These are phyloP conservation scores for Chondrosia reniformis DNA, from an alignment of 37 sponge, comb jelly and placozoan genomes.

Conservation along the genomic window DNA sequence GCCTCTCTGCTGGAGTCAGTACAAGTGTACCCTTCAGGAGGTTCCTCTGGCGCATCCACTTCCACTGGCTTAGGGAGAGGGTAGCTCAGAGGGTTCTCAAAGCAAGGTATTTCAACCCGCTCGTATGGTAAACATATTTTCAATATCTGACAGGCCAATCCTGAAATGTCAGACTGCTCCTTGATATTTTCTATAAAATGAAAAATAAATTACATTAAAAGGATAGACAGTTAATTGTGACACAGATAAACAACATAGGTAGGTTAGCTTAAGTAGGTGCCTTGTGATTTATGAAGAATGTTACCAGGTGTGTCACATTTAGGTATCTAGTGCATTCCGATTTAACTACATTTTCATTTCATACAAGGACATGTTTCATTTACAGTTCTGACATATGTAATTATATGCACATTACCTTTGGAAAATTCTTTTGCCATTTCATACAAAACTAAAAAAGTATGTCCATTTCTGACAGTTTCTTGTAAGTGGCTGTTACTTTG, in stretches of 20 bases:
- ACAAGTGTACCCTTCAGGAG: too few relatives aligned
- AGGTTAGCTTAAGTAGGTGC: too few relatives aligned
- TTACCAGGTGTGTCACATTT: too few relatives aligned
- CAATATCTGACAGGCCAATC: constrained; percentile 27
- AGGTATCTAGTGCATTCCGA: too few relatives aligned
- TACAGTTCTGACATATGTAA: too few relatives aligned
- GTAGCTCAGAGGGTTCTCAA: constrained; percentile 15
- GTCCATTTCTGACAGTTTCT: neutral
- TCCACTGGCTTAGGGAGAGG: neutral
- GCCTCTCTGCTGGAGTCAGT: neutral
- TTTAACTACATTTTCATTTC: too few relatives aligned
- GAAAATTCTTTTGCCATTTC: too few relatives aligned
- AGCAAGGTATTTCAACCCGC: constrained; percentile 11
- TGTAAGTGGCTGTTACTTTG: neutral
- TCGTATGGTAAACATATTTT: constrained; percentile 33
- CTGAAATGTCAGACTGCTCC: constrained; percentile 19
- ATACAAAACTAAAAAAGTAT: too few relatives aligned
- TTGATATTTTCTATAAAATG: constrained; percentile 7
- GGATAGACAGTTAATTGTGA: neutral
- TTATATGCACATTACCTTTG: too few relatives aligned
- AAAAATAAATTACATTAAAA: neutral
- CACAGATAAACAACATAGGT: too few relatives aligned
- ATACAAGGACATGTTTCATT: too few relatives aligned
- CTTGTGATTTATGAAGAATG: too few relatives aligned
- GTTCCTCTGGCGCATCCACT: neutral